phyloP scores from a whole-genome alignment of 2,888 invertebrate genomes.

The Amblyjoppa proteus region DNA sequence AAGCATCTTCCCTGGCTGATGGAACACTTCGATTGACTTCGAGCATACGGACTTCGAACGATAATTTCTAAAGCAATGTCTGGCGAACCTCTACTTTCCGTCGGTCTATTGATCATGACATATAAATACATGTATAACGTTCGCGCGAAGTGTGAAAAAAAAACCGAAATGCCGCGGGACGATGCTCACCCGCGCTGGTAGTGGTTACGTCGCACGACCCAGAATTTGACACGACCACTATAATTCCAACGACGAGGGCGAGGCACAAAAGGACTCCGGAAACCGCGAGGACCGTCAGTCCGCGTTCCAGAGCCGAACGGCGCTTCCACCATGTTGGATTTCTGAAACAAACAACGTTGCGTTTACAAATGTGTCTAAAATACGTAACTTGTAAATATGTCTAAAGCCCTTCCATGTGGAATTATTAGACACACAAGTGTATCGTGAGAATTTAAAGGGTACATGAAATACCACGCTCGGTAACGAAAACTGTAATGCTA shows the following conservation, averaged over 20 bases:
- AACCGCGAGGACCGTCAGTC: constrained; percentile 88
- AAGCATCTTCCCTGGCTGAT: not conserved
- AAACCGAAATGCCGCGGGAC: constrained; percentile 28
- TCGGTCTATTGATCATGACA: not conserved
- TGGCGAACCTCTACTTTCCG: no score
- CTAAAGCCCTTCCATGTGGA: no score
- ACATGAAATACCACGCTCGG: no score
- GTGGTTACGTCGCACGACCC: constrained; percentile 72
- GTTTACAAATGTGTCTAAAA: not conserved
- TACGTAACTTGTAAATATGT: not conserved
- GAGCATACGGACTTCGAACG: no score
- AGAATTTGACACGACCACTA: constrained; percentile 77
- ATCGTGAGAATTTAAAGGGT: no score
- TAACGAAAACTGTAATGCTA: no score
- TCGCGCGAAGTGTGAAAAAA: constrained; percentile 56
- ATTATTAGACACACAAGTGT: no score
- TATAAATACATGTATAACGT: constrained; percentile 2
- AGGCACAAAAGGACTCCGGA: constrained; percentile 88
- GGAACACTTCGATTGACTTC: not conserved
- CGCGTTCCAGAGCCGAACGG: constrained; percentile 90
- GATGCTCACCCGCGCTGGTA: constrained; percentile 74
- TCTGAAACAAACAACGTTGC: constrained; percentile 85
- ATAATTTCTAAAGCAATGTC: no score
- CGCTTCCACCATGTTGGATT: constrained; percentile 94
- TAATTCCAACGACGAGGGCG: constrained; percentile 87